Evolutionary conservation across 2,888 invertebrate species (phyloP), one percentile per base, ranked within the genome.

Genomic region (Orchesella flavescens): DNA sequence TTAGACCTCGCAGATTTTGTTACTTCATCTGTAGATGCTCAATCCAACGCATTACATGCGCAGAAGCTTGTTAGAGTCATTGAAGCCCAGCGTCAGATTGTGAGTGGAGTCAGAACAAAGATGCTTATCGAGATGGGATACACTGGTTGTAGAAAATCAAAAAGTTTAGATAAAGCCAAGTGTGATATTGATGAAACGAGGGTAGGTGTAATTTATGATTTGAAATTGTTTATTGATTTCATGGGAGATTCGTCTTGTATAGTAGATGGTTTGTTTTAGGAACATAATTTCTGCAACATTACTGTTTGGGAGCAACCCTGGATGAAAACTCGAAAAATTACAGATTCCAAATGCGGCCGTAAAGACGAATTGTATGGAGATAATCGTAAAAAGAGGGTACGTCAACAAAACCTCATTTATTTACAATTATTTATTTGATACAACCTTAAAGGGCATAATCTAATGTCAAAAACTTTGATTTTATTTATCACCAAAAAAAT

Each of bases 261-360:
- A 34, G 7, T 7, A 4, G 7, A 34, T 34, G 7, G 3, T 34
- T 7, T 34, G 2, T 34, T 34, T 34, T 34, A 34, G 34, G 87
- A 85, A 5, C 86, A 85, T 66, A 86, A 86, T 71, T 77, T 87
- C 21, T 93, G 93, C 88, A 87, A 90, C 34, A 89, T 93, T 49
- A 87, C 89, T 75, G 90, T 93, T 65, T 93, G 93, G 93, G 92
- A 93, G 69, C 91, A 91, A 87, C 91, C 92, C 3, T 94, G 93
- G 93, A 85, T 92, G 72, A 90, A 92, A 24, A 77, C 89, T 68
- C 87, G 77, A 23, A 66, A 83, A 79, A 68, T 89, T 13, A 85
- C 85, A 0, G 74, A 85, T 23, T 81, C 86, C 0, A 84, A 85
- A 75, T 88, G 88, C 57, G 87, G 86, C 12, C 79, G 73, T 24